Conservation (phyloP, 2,113 vertebrate species). For the Chitala chitala region DNA sequence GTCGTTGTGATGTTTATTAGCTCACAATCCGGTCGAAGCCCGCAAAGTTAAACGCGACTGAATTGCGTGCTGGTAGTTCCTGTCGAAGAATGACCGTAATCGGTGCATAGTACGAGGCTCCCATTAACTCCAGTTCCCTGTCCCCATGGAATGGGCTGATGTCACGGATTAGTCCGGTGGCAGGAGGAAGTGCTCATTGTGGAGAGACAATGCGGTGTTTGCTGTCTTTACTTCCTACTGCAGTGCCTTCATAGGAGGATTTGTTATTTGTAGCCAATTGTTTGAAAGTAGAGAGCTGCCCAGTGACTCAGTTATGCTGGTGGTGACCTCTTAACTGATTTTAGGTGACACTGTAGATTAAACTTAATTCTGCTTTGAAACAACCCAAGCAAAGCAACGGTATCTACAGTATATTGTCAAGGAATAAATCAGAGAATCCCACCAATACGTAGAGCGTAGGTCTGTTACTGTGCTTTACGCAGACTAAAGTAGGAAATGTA, state of each 20-base stretch:
- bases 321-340: background rate
- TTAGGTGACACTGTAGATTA: no score
- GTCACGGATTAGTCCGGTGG: background rate
- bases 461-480: no score
- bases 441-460: no score
- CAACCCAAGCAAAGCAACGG: no score
- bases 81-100: background rate
- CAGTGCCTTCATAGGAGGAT: background rate
- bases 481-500: no score
- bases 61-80: background rate
- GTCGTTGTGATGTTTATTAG: no score
- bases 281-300: background rate
- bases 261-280: background rate
- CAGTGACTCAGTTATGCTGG: background rate
- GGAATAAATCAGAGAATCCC: no score
- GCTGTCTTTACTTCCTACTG: background rate
- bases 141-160: background rate
- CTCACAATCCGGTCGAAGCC: no score
- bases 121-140: background rate
- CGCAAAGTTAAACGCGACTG: background rate
- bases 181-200: background rate
- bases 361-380: no score
- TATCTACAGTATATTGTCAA: no score
- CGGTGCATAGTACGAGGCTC: background rate
- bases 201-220: background rate